Conservation (phyloP, 2,888 invertebrate genomes). For the Habroteleia sp. region DNA sequence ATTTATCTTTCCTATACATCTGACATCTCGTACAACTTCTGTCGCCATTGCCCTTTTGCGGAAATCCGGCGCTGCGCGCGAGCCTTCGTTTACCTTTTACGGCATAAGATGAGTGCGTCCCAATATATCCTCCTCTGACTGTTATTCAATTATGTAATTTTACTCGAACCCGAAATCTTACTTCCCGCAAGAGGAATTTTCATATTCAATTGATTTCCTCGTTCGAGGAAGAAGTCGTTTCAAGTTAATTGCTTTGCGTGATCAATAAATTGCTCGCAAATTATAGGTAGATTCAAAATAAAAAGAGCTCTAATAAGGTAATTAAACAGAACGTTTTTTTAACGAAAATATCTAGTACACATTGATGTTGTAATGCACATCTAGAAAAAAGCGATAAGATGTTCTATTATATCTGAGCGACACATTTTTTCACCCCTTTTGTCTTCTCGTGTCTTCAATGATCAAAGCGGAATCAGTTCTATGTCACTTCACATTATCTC, state of each 20-base stretch:
- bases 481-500: constrained; percentile 35
- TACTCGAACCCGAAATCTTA: constrained; percentile 53
- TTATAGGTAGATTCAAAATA: constrained; percentile 10
- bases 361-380: too few relatives aligned
- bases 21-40: constrained; percentile 58
- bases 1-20: constrained; percentile 54
- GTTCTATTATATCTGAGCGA: too few relatives aligned
- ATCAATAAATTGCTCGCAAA: constrained; percentile 37
- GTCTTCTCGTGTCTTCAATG: constrained; percentile 22
- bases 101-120: constrained; percentile 37
- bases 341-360: too few relatives aligned
- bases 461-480: constrained; percentile 44
- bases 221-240: constrained; percentile 13
- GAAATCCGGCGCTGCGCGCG: constrained; percentile 53
- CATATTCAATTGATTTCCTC: constrained; percentile 38
- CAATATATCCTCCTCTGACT: constrained; percentile 9
- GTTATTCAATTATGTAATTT: constrained; percentile 61
- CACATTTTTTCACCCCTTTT: constrained; percentile 9
- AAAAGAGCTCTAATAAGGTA: constrained; percentile 29
- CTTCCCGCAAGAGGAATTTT: constrained; percentile 42
- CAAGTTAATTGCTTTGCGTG: constrained; percentile 48
- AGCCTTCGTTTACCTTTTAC: constrained; percentile 50
- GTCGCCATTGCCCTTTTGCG: constrained; percentile 58
- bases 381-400: too few relatives aligned
- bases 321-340: background rate